Evolutionary conservation across 2,888 invertebrate species (phyloP), one percentile per base, ranked within the genome.

Genomic region (Germaria angustata): DNA sequence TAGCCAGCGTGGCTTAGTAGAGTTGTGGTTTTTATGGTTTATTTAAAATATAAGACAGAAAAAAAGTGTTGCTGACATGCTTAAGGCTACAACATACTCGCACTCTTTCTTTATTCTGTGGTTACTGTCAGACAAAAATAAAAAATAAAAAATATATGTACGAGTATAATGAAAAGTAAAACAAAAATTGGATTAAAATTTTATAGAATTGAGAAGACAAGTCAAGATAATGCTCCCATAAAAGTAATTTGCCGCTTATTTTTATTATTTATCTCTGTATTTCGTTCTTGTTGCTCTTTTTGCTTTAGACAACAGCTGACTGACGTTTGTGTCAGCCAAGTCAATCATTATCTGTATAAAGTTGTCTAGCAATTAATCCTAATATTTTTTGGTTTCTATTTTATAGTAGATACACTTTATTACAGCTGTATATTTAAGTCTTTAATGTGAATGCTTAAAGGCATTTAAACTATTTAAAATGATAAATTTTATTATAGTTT

Each of bases 221-320:
- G 79, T 53, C 79, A 71, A 79, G 79, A 73, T 78, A 72, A 69
- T 65, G 55, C 49, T 51, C 20, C 65, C 46, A 46, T 51, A 65
- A 75, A 79, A 78, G 82, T 59, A 76, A 82, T 79, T 75, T 82
- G 82, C 82, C 82, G 82, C 82, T 46, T 57, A 57, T 75, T 59
- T 32, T 53, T 51, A 15, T 73, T 63, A 17, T 79, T 71, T 71
- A 75, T 79, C 78, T 78, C 28, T 32, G 17, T 24, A 11, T 59
- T 41, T 39, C 15, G 24, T 36, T 49, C 17, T 49, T 53, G 22
- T 61, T 11, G 15, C 41, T 28, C 6, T 51, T 73, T 63, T 44
- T 15, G 7, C 39, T 63, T 17, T 51, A 53, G 36, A 22, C n/a
- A 2, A 13, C 32, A 66, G 13, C 65, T 79, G 57, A 78, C 49